These are phyloP conservation scores for Drosophila bocqueti DNA, from an alignment of 1,140 invertebrate genomes.

Conservation along the genomic window DNA sequence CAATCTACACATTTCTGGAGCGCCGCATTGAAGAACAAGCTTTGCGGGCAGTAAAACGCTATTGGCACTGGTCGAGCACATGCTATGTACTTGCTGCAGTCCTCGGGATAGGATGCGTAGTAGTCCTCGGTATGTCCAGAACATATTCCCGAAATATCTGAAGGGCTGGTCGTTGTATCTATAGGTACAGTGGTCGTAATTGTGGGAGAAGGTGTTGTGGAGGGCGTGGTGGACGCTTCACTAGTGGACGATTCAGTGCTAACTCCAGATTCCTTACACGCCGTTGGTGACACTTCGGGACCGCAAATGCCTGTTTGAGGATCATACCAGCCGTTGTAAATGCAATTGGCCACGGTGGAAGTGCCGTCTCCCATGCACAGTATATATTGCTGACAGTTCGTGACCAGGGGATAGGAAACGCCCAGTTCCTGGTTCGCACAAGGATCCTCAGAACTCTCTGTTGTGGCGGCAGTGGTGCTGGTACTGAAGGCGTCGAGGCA, in stretches of 20 bases:
- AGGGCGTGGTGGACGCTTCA: neutral
- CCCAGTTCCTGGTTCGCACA: slow-evolving; percentile 50
- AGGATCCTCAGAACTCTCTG: slow-evolving; percentile 18
- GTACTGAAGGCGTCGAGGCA: slow-evolving; percentile 33
- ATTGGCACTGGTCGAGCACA: slow-evolving; percentile 62
- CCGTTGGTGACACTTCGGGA: slow-evolving; percentile 58
- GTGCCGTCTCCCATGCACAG: slow-evolving; percentile 60
- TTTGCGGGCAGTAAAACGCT: slow-evolving; percentile 62
- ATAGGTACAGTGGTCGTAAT: neutral
- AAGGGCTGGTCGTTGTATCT: slow-evolving; percentile 10
- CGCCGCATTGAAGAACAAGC: slow-evolving; percentile 54
- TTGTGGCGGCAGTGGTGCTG: slow-evolving; percentile 14
- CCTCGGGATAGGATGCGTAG: slow-evolving; percentile 62
- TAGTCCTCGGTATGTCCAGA: slow-evolving; percentile 15
- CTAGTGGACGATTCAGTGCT: slow-evolving; percentile 11
- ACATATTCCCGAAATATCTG: slow-evolving; percentile 40
- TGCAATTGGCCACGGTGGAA: slow-evolving; percentile 51
- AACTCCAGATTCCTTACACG: slow-evolving; percentile 34
- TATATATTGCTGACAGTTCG: slow-evolving; percentile 62
- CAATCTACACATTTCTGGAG: slow-evolving; percentile 52
- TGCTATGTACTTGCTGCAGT: slow-evolving; percentile 66
- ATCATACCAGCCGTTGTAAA: slow-evolving; percentile 61
- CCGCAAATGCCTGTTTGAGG: slow-evolving; percentile 57
- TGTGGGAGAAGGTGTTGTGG: slow-evolving; percentile 10
- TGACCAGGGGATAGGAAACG: slow-evolving; percentile 44